phyloP scores from a whole-genome alignment of 2,888 invertebrate genomes.

The Eupsilia transversa region DNA sequence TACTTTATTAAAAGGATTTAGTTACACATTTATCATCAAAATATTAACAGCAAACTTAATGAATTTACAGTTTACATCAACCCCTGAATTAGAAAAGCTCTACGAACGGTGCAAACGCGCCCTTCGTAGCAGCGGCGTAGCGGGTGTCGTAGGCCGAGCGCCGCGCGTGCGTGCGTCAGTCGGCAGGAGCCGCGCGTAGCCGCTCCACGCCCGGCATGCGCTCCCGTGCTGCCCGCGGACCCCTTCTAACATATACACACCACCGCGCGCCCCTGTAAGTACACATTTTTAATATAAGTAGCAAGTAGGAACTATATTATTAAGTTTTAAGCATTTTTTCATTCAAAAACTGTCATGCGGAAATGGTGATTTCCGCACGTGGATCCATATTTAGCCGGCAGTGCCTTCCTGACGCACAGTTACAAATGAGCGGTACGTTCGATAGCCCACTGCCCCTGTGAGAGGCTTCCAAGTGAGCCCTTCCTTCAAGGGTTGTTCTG shows the following conservation, averaged over 20 bases:
- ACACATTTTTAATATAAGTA: conserved; percentile 52
- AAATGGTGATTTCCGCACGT: conserved; percentile 84
- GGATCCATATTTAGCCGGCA: conserved; percentile 80
- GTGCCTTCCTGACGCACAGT: conserved; percentile 82
- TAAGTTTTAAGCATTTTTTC: conserved; percentile 63
- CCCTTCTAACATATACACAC: conserved; percentile 74
- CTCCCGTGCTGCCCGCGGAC: conserved; percentile 72
- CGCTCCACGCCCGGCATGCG: conserved; percentile 85
- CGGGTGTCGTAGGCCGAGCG: conserved; percentile 65
- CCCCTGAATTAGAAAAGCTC: conserved; percentile 53
- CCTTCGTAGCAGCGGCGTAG: conserved; percentile 74
- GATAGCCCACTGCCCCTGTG: conserved; percentile 91
- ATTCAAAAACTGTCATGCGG: conserved; percentile 72
- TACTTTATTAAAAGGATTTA: conserved; percentile 31
- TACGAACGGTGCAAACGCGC: conserved; percentile 64
- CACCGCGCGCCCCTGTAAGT: conserved; percentile 90
- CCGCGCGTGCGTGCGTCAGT: conserved; percentile 87
- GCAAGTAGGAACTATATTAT: not conserved
- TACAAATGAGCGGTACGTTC: conserved; percentile 89
- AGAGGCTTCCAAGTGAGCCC: conserved; percentile 81
- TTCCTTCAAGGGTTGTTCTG: conserved; percentile 84
- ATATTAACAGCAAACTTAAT: conserved; percentile 37
- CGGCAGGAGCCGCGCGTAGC: conserved; percentile 85
- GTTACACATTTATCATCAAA: conserved; percentile 28
- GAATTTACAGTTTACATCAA: conserved; percentile 54